Evolutionary conservation across 2,888 invertebrate species (phyloP), one percentile per base, ranked within the genome.

Genomic region (Agrenia bidenticulata): DNA sequence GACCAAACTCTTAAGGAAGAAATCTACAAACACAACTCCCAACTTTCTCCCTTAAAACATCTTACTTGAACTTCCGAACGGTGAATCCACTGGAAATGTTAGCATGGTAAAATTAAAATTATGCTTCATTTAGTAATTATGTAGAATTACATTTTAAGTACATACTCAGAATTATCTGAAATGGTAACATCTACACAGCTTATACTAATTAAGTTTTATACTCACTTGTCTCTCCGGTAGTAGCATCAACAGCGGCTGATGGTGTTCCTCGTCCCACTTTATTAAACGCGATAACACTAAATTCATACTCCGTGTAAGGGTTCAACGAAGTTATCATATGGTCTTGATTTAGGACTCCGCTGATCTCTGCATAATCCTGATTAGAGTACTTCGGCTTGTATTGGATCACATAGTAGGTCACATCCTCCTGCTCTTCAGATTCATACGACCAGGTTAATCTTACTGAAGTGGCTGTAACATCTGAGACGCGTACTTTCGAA

Each of bases 331-430:
- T 87, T 61, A 97, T 91, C 45, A 91, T 90, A 82, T 94, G 94
- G 82, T 92, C 93, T 85, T 90, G 91, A 53, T 93, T 91, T 78
- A 92, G 92, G 77, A 95, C 92, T 64, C 94, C 94, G 67, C 91
- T 91, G 78, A 94, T 93, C 81, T 95, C 94, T 78, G 90, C 89
- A 83, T 88, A 94, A 53, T 93, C 92, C 84, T 92, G 86, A 81
- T 92, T 91, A 61, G 93, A 92, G 81, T 90, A 90, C 84, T 94
- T 94, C 53, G 94, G 94, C 80, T 95, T 95, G 85, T 95, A 96
- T 81, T 94, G 94, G 78, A 98, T 92, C 75, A 95, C 92, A 82
- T 95, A 98, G 81, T 95, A 95, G 78, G 90, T 90, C n/a, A 95
- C 86, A 77, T 94, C 94, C 78, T 92, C 91, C 19, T 73, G 69